Base-by-base conservation (phyloP, 2,888 invertebrate genomes). In the Aplocera efformata region DNA sequence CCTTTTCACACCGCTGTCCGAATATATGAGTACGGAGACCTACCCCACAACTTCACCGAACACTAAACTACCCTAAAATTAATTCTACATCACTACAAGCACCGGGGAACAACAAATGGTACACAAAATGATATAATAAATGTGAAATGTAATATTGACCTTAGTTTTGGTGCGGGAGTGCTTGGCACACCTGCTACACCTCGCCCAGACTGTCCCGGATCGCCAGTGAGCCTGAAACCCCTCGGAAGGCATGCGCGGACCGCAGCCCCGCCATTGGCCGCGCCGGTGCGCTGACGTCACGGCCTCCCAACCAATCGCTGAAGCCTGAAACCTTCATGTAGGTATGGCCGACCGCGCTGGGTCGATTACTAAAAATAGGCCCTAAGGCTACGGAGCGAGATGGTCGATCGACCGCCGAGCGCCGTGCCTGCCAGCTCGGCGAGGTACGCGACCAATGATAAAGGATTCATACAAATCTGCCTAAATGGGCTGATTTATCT, bases 341-440 rank as follows among this genome's bases (percentile, higher is more conserved):
- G 86, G 84, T 84, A 85, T 77, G 73, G 34, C 26, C 7, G 25
- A n/a, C 30, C 20, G 11, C 35, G 63, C 63, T 60, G 66, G 81
- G 78, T 83, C 81, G 82, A 81, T 81, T 51, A 61, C 78, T 84
- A 83, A 82, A 86, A 78, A 84, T 86, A 85, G 79, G 72, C 68
- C 61, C 63, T 55, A 31, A 48, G 43, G 50, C 49, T 30, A 33
- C 26, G 11, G 36, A 23, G 23, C 56, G 55, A 49, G 43, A 42
- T 57, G 67, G 64, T 60, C 58, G 61, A 58, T 59, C 50, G 32
- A 17, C 13, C 13, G 30, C 32, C 42, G n/a, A n/a, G n/a, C n/a
- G 7, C 38, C 33, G 10, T 10, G 40, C 36, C 32, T 7, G 7
- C 6, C n/a, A 11, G 23, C 24, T 28, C 30, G 26, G 21, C 6